Conservation (phyloP, 2,113 vertebrate species). For the Castor canadensis region DNA sequence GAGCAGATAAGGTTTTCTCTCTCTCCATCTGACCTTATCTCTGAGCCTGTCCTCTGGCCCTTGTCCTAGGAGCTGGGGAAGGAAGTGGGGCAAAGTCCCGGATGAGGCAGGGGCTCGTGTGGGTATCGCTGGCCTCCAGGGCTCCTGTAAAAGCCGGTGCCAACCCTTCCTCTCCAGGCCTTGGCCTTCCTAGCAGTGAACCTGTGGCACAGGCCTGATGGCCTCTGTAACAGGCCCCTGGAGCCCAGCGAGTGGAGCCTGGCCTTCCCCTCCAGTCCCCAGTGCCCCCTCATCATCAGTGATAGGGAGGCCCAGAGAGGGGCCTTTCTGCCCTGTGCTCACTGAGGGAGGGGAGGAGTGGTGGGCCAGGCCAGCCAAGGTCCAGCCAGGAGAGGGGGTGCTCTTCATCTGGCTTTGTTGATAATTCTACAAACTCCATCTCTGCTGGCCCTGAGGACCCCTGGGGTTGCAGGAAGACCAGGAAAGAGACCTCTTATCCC, state of each 20-base stretch:
- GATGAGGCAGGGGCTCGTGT: not conserved
- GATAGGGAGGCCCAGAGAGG: not conserved
- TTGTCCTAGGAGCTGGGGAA: not conserved
- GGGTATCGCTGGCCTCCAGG: not conserved
- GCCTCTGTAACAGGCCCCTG: not conserved
- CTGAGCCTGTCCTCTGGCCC: not conserved
- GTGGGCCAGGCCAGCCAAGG: not conserved
- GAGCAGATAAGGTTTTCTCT: not conserved
- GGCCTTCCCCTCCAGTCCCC: not conserved
- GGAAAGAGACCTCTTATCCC: too few species aligned
- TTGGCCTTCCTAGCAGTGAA: not conserved
- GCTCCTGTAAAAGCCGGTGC: too few species aligned
- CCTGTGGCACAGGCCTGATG: not conserved
- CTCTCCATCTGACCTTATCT: not conserved
- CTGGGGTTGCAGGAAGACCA: too few species aligned
- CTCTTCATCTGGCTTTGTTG: too few species aligned
- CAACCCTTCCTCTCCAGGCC: not conserved
- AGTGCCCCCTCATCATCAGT: not conserved
- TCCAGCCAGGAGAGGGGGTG: too few species aligned
- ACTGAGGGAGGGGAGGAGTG: too few species aligned
- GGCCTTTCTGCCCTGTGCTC: not conserved
- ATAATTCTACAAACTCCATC: fast-evolving
- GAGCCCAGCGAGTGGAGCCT: not conserved
- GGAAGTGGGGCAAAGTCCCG: fast-evolving
- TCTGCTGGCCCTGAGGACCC: fast-evolving